Conservation (phyloP, 2,113 vertebrate genomes). For the Apistogramma diplotaenia region DNA sequence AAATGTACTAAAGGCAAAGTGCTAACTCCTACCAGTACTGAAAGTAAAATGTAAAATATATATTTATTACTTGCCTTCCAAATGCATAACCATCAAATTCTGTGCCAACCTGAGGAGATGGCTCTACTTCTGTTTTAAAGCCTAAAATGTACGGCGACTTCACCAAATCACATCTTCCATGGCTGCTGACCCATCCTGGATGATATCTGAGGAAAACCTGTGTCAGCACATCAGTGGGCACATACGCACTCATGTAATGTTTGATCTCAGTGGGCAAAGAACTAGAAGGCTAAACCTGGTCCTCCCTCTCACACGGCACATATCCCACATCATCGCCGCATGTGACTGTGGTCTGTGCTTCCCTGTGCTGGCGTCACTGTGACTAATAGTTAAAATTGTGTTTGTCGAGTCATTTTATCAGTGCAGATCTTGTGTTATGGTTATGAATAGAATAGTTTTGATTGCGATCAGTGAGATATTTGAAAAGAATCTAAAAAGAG, state of each 20-base stretch:
- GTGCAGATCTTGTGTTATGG: not conserved
- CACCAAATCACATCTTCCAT: not conserved
- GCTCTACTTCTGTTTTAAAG: not conserved
- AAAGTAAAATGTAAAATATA: not conserved
- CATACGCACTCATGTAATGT: slow-evolving; percentile 19
- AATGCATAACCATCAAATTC: not conserved
- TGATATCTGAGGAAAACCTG: slow-evolving; percentile 31
- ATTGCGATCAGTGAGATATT: not conserved
- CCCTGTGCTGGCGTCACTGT: not conserved
- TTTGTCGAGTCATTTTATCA: not conserved
- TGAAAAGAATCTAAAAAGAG: not conserved
- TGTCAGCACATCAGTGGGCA: slow-evolving; percentile 16
- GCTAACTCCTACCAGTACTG: not conserved
- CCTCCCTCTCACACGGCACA: not conserved
- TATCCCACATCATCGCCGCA: not conserved
- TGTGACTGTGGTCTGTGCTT: not conserved
- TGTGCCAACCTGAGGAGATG: not conserved
- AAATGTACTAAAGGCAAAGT: not conserved
- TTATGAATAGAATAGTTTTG: not conserved
- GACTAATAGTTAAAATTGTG: not conserved
- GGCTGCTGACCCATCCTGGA: not conserved
- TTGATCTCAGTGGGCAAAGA: slow-evolving; percentile 40
- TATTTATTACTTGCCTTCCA: not conserved
- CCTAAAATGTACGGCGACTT: not conserved
- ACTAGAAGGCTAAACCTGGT: slow-evolving; percentile 1